A percentile compares a stretch with the other conserved stretches of the same genome.
Conservation (phyloP, 1,140 invertebrate species). For the Drosophila bipectinata region DNA sequence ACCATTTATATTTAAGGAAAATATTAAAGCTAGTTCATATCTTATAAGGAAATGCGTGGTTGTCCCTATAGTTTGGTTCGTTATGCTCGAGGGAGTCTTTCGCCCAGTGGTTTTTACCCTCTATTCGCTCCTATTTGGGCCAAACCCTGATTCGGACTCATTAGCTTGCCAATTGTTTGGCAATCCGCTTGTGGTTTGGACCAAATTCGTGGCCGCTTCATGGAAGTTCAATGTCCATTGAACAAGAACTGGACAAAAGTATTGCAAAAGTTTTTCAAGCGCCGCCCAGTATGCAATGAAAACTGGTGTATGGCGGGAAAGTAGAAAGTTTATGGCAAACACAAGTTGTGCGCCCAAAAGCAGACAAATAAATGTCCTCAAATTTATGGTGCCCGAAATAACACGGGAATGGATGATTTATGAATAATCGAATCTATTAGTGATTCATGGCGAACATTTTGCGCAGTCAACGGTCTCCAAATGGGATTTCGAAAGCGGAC, state of each 20-base stretch:
- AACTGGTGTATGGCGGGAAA: constrained; percentile 11
- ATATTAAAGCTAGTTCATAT: background rate
- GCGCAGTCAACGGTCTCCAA: constrained; percentile 24
- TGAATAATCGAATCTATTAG: constrained; percentile 20
- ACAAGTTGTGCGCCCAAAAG: constrained; percentile 18
- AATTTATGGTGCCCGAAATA: constrained; percentile 4
- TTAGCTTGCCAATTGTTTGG: constrained; percentile 39
- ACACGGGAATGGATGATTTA: constrained; percentile 20
- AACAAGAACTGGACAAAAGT: constrained; percentile 1
- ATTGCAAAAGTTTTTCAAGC: constrained; percentile 6
- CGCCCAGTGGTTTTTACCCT: constrained; percentile 27
- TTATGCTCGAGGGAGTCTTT: constrained; percentile 33
- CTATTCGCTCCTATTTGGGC: constrained; percentile 26
- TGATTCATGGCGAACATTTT: constrained; percentile 39
- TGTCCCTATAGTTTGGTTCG: constrained; percentile 7
- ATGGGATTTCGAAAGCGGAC: constrained; percentile 31
- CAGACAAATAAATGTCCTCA: background rate
- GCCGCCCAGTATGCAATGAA: constrained; percentile 33
- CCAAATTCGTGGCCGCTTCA: constrained; percentile 14
- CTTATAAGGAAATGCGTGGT: background rate
- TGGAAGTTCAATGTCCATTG: constrained; percentile 33
- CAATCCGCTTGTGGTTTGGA: constrained; percentile 18
- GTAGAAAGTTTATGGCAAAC: constrained; percentile 39
- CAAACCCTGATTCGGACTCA: constrained; percentile 33
- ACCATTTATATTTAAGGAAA: background rate